Evolutionary conservation across 1,140 invertebrate species (phyloP).

Genomic region (Ditylenchus dipsaci): DNA sequence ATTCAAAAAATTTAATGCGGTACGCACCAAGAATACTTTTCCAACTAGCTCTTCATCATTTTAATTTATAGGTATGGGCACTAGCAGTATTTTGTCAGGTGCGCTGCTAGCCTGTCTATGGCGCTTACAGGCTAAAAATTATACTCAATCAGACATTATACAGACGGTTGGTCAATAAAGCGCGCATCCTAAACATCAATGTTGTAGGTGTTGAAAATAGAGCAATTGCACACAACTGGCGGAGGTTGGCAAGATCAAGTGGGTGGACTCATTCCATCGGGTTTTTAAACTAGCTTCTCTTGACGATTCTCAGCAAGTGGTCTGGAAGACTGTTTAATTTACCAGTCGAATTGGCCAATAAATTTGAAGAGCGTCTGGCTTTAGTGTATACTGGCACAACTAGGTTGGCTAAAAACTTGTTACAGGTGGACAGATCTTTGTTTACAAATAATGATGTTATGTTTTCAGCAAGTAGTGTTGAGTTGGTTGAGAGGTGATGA

Average conservation of each 20-base stretch:
- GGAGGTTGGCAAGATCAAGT: conserved; percentile 52
- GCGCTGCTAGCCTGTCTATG: conserved; percentile 28
- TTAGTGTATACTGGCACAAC: conserved; percentile 49
- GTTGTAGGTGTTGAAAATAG: conserved; percentile 35
- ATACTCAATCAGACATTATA: conserved; percentile 13
- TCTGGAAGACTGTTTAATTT: conserved; percentile 5
- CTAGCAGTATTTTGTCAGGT: conserved; percentile 41
- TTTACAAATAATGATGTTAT: neutral
- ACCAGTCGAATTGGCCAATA: conserved; percentile 1
- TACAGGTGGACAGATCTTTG: conserved; percentile 21
- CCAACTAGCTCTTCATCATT: neutral
- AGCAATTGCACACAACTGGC: conserved; percentile 48
- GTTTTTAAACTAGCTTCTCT: conserved; percentile 9
- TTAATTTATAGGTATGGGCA: conserved; percentile 31
- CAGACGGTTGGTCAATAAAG: conserved; percentile 1
- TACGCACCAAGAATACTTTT: neutral
- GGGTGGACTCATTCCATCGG: conserved; percentile 30
- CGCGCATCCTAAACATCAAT: neutral
- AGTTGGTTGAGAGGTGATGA: conserved; percentile 25
- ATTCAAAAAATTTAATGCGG: neutral
- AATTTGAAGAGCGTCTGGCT: conserved; percentile 33
- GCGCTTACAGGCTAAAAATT: conserved; percentile 20
- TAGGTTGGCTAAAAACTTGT: conserved; percentile 44
- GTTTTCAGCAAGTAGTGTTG: conserved; percentile 27
- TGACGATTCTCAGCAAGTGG: conserved; percentile 11